Evolutionary conservation across 2,113 vertebrate genomes (phyloP).

Genomic region (Jaculus jaculus): DNA sequence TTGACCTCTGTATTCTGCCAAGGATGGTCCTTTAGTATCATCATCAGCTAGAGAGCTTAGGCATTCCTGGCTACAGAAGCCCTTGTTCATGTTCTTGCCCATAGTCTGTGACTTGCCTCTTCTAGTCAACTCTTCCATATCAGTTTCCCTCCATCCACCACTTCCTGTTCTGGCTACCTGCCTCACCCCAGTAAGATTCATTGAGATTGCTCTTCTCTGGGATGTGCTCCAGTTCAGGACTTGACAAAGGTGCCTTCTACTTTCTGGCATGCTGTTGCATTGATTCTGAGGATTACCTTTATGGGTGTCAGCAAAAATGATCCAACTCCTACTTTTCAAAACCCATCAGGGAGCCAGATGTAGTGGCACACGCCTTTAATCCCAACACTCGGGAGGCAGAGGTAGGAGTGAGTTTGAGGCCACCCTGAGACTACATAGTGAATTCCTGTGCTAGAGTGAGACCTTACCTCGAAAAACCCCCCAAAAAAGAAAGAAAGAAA

Average conservation of each 20-base stretch:
- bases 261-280: background rate
- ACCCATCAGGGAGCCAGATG: background rate
- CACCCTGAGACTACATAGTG: no score
- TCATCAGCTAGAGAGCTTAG: background rate
- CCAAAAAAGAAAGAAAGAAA: no score
- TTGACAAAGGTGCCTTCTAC: background rate
- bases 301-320: slow-evolving; percentile 52
- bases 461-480: no score
- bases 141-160: background rate
- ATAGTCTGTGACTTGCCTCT: background rate
- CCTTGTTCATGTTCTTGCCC: background rate
- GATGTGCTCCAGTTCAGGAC: slow-evolving; percentile 9
- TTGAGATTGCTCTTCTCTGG: slow-evolving; percentile 7
- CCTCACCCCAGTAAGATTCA: background rate
- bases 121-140: background rate
- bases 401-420: no score
- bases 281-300: slow-evolving; percentile 4
- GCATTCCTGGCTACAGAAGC: background rate
- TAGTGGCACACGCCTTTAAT: no score
- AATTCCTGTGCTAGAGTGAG: no score
- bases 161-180: background rate
- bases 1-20: background rate
- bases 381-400: no score
- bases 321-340: slow-evolving; percentile 33
- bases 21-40: background rate